These are phyloP conservation scores for Eupithecia abbreviata DNA, from an alignment of 2,888 invertebrate genomes.

Conservation along the genomic window DNA sequence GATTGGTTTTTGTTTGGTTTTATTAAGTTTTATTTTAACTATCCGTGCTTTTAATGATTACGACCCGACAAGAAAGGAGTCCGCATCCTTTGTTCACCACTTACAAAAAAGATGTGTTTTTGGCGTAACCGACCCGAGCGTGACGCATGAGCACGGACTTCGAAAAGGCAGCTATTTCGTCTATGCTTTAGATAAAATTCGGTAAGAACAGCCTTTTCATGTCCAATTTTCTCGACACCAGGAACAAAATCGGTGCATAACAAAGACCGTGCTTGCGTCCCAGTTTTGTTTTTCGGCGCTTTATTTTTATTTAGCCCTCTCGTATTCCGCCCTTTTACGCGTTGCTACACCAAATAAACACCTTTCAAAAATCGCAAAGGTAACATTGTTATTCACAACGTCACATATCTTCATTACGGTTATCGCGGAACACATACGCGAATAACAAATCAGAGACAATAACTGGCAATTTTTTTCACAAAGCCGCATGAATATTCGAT, in stretches of 20 bases:
- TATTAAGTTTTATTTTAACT: neutral
- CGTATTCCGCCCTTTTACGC: neutral
- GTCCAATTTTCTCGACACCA: neutral
- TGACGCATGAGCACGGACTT: neutral
- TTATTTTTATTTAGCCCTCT: neutral
- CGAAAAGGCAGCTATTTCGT: neutral
- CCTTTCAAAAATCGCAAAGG: neutral
- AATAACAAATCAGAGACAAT: constrained; percentile 37
- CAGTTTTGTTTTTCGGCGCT: neutral
- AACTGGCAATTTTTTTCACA: constrained; percentile 49
- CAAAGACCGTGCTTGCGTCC: neutral
- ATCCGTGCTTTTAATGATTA: neutral
- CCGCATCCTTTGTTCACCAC: neutral
- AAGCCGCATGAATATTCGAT: constrained; percentile 63
- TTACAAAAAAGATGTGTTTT: neutral
- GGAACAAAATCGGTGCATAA: neutral
- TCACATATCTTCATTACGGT: neutral
- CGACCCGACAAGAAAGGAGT: neutral
- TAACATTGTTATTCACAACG: neutral
- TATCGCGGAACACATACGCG: constrained; percentile 33
- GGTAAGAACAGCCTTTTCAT: neutral
- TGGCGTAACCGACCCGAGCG: neutral
- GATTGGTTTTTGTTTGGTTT: constrained; percentile 9
- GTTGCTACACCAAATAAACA: neutral
- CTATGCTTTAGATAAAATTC: neutral